Conservation (phyloP, 1,140 invertebrate species). For the Calephelis nemesis region DNA sequence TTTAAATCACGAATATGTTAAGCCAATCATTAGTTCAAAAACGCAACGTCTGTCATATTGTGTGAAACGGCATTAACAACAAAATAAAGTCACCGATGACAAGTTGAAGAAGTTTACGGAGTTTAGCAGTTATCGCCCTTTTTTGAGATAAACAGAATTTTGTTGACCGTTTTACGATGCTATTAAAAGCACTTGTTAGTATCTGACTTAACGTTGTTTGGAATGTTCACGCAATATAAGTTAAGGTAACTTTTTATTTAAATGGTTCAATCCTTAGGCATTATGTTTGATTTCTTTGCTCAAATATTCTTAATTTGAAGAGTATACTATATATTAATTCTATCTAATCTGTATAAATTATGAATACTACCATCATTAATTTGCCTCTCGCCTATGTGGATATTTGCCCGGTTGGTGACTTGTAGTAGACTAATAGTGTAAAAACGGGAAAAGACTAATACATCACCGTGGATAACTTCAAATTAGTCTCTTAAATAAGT, state of each 20-base stretch:
- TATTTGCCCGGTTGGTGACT: no score
- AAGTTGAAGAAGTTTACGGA: slow-evolving; percentile 52
- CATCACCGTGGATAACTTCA: no score
- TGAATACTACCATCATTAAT: no score
- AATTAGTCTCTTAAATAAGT: background rate
- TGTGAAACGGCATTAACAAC: slow-evolving; percentile 4
- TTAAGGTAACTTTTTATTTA: slow-evolving; percentile 6
- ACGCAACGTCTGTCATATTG: background rate
- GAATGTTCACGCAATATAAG: slow-evolving; percentile 11
- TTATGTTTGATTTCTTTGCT: no score
- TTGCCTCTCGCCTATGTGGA: no score
- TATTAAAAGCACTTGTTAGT: slow-evolving; percentile 50
- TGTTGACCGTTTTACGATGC: slow-evolving; percentile 52
- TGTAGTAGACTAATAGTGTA: no score
- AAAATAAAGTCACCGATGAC: slow-evolving; percentile 65
- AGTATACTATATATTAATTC: no score
- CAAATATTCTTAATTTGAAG: no score
- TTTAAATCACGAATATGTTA: background rate
- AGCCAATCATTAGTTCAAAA: background rate
- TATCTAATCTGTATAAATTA: no score
- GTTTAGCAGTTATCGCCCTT: slow-evolving; percentile 56
- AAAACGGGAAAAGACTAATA: no score
- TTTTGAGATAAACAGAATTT: slow-evolving; percentile 51
- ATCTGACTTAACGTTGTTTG: slow-evolving; percentile 21
- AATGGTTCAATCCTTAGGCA: background rate